Percentiles rank a stretch among this genome's conserved stretches.
phyloP scores from a whole-genome alignment of 1,140 invertebrate species.

The Asbolus verrucosus region DNA sequence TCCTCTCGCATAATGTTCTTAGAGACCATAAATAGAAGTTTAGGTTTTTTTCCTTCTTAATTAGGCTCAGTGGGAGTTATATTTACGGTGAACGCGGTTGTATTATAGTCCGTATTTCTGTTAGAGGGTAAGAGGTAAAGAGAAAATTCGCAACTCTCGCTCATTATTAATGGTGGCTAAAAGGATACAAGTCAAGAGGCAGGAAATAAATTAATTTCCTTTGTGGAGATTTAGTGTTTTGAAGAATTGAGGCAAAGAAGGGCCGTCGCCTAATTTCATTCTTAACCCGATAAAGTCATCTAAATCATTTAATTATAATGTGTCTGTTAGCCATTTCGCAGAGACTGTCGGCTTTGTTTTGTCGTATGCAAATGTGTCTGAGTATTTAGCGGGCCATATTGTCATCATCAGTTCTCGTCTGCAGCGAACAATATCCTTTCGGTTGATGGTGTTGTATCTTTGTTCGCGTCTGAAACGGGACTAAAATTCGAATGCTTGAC shows the following conservation, averaged over 20 bases:
- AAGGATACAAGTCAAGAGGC: conserved; percentile 36
- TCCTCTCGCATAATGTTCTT: too few species aligned
- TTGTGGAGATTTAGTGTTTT: conserved; percentile 36
- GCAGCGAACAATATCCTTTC: background rate
- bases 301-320: background rate
- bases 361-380: background rate
- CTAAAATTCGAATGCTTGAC: background rate
- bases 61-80: too few species aligned
- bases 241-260: conserved; percentile 17
- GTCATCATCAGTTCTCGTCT: conserved; percentile 4
- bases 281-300: background rate
- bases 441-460: background rate
- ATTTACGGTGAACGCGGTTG: background rate
- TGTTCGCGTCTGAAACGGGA: background rate
- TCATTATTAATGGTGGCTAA: conserved; percentile 38
- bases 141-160: conserved; percentile 23
- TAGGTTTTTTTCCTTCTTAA: too few species aligned
- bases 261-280: background rate
- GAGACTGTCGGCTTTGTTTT: background rate
- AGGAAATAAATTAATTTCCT: conserved; percentile 39
- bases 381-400: background rate
- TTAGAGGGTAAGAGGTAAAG: background rate
- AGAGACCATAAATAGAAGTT: too few species aligned
- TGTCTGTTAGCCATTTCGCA: background rate
- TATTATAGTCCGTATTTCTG: conserved; percentile 16